Base-by-base conservation (phyloP, 2,797 vertebrate species). In the Ambastaia sidthimunki region DNA sequence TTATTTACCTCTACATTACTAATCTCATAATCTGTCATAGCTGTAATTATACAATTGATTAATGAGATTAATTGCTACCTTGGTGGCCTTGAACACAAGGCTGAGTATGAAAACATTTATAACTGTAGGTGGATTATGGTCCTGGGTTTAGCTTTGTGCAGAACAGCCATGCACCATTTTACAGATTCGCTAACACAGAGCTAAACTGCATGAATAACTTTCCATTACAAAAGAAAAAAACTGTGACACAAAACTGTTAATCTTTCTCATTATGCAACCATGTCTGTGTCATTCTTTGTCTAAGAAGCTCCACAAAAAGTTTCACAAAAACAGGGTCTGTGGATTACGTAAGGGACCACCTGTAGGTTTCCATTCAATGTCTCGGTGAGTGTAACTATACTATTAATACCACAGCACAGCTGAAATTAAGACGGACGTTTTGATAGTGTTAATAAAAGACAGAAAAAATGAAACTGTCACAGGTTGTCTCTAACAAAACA, bases 341-440 rank as follows among this genome's bases (percentile, higher is more conserved):
- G 94, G 95, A 96, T 95, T 95, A 97, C 95, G 94, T 95, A 95
- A 89, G 89, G 92, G 96, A 96, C 97, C 96, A 98, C 96, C 96
- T 98, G 97, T 97, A 94, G 97, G 94, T 92, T 92, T 89, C 90
- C 89, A 91, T 93, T 95, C 93, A 95, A 93, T 93, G 94, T 94
- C 91, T 91, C 92, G 92, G 93, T 90, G 90, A 92, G 92, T 92
- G 93, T 93, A 81, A 90, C 92, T 95, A 94, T 94, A 93, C 89
- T 88, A 85, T 72, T 87, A 87, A 80, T 77, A 88, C 91, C 89
- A 90, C 90, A 44, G 41, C 41, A 11, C 41, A 89, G 88, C 88
- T 87, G 86, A 87, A 89, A 89, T 80, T 78, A 84, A 80, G 74
- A 77, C 88, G 89, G 88, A 91, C 92, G 90, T 92, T 92, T 93